Evolutionary conservation across 2,113 vertebrate genomes (phyloP).

Genomic region (Serinus canaria): DNA sequence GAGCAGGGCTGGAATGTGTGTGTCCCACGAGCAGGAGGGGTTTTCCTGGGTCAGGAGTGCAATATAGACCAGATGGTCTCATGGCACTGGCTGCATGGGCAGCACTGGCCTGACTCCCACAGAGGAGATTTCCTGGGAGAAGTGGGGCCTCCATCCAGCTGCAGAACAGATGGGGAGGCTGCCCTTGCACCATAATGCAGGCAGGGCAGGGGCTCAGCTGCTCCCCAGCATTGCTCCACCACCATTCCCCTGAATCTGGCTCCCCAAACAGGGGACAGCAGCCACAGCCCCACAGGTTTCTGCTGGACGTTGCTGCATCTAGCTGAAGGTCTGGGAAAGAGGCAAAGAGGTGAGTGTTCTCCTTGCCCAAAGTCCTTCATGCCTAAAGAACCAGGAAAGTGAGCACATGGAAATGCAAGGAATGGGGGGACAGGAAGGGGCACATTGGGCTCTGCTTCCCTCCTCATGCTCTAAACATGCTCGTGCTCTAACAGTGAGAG

Average conservation of each 20-base stretch:
- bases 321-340: not conserved
- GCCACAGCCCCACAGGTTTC: not conserved
- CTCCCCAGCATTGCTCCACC: not conserved
- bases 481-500: not conserved
- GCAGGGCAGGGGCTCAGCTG: not conserved
- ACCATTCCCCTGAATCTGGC: not conserved
- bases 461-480: not conserved
- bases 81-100: not conserved
- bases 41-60: not conserved
- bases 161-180: not conserved
- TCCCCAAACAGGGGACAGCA: not conserved
- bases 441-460: not conserved
- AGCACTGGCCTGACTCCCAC: not conserved
- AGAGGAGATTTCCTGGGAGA: not conserved
- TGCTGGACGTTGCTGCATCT: accelerated
- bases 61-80: not conserved
- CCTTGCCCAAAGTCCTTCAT: not conserved
- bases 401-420: accelerated
- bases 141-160: not conserved
- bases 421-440: not conserved
- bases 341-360: accelerated
- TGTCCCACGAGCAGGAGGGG: accelerated
- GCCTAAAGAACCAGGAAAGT: not conserved
- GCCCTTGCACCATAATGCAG: accelerated
- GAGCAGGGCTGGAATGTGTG: not conserved